Evolutionary conservation across 2,888 invertebrate genomes (phyloP), one percentile per base, ranked within the genome.

Genomic region (Aphidoletes aphidimyza): DNA sequence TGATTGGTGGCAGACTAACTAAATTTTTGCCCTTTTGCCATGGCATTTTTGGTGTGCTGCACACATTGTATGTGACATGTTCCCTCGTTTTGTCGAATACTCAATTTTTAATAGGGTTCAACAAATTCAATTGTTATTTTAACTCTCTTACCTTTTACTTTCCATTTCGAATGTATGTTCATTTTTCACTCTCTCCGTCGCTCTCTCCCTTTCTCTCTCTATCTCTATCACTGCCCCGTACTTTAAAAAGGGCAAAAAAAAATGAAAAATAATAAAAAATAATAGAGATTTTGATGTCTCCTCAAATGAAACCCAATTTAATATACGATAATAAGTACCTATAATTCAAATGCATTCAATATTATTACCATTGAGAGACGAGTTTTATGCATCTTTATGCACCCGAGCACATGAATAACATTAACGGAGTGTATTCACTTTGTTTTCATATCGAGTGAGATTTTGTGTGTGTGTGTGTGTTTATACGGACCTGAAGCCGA

Each of bases 11-110:
- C 54, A 54, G 5, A 54, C 54, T 54, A 54, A 54, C 54, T 22
- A 54, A 54, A 54, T 54, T 54, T 54, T 54, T 54, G 54, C 54
- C 54, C 54, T 54, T 47, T 54, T 54, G 22, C 54, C 26, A 26
- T 54, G 22, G 54, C 3, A 54, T 54, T 54, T 54, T 8, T 22
- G n/a, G 5, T 54, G 22, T 54, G 3, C 5, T 26, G 5, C 26
- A 54, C 5, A 54, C 26, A 5, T 17, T 26, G 54, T 22, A 54
- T 26, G 54, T 26, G 26, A 5, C 22, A 19, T 26, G 54, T 54
- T 26, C 22, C 54, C 54, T 54, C 5, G 19, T 19, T 19, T n/a
- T n/a, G n/a, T n/a, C n/a, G n/a, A n/a, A 47, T 19, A 47, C 11
- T 54, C 22, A 26, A 22, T 54, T 54, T 54, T n/a, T 54, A 26